These are phyloP conservation scores for Moxostoma hubbsi DNA, from an alignment of 2,797 vertebrate genomes.

Conservation along the genomic window DNA sequence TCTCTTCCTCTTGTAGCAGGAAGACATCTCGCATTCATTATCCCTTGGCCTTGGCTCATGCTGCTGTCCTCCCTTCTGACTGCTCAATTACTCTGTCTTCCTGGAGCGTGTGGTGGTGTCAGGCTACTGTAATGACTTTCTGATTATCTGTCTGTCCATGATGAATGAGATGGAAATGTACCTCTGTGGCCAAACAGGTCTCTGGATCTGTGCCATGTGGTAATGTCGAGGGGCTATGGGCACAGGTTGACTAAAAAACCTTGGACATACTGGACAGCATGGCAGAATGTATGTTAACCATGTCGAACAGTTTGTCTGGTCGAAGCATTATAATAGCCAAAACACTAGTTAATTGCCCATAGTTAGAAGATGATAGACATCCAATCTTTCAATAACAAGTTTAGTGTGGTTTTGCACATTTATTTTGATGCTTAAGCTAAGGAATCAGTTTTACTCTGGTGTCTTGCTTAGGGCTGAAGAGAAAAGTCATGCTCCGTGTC, in stretches of 20 bases:
- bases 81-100: slow-evolving; percentile 97
- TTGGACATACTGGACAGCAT: slow-evolving; percentile 27
- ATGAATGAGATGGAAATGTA: slow-evolving; percentile 99
- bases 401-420: not conserved
- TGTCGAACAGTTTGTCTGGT: no score
- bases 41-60: slow-evolving; percentile 88
- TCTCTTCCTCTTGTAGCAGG: slow-evolving; percentile 65
- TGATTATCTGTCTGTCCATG: slow-evolving; percentile 99
- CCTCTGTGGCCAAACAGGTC: slow-evolving; percentile 83
- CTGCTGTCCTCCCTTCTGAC: slow-evolving; percentile 60
- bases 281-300: no score
- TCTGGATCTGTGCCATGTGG: slow-evolving; percentile 81
- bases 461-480: slow-evolving; percentile 11
- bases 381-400: not conserved
- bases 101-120: slow-evolving; percentile 86
- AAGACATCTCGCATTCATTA: slow-evolving; percentile 94
- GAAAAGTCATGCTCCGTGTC: slow-evolving; percentile 37
- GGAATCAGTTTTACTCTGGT: not conserved
- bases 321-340: not conserved
- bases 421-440: not conserved
- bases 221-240: slow-evolving; percentile 66
- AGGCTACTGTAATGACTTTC: slow-evolving; percentile 98
- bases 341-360: not conserved
- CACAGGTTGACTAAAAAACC: slow-evolving; percentile 25
- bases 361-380: not conserved